phyloP scores from a whole-genome alignment of 1,140 invertebrate species.

The Aradophagus sp. region DNA sequence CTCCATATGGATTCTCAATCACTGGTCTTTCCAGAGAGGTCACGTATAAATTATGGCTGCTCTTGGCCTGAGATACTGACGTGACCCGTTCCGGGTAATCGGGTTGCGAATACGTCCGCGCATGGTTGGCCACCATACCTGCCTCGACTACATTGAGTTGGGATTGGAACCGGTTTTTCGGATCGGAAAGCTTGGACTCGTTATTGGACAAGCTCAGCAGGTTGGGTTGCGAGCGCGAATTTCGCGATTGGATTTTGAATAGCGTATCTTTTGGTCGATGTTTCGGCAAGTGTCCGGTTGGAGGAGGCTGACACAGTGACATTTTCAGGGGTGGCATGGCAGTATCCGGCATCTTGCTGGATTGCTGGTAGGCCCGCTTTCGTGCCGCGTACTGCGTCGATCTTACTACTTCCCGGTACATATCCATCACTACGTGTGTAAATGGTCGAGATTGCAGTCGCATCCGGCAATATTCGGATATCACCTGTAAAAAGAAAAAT shows the following conservation, averaged over 20 bases:
- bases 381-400: slow-evolving; percentile 67
- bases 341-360: slow-evolving; percentile 31
- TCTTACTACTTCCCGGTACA: slow-evolving; percentile 76
- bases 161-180: slow-evolving; percentile 63
- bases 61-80: slow-evolving; percentile 44
- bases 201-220: slow-evolving; percentile 61
- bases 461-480: slow-evolving; percentile 77
- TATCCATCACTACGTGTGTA: slow-evolving; percentile 79
- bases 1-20: slow-evolving; percentile 59
- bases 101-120: slow-evolving; percentile 59
- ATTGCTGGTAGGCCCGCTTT: slow-evolving; percentile 59
- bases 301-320: slow-evolving; percentile 27
- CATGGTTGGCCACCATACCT: slow-evolving; percentile 33
- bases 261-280: slow-evolving; percentile 60
- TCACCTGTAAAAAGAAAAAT: slow-evolving; percentile 78
- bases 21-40: slow-evolving; percentile 44
- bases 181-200: slow-evolving; percentile 49
- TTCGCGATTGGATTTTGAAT: slow-evolving; percentile 68
- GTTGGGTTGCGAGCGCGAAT: slow-evolving; percentile 72
- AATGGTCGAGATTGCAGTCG: slow-evolving; percentile 76
- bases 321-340: slow-evolving; percentile 6
- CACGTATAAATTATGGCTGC: slow-evolving; percentile 61
- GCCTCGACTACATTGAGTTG: slow-evolving; percentile 62
- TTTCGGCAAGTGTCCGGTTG: slow-evolving; percentile 47
- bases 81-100: slow-evolving; percentile 34